Evolutionary conservation across 2,888 invertebrate species (phyloP), one percentile per base, ranked within the genome.

Genomic region (Drosophila stalkeri): DNA sequence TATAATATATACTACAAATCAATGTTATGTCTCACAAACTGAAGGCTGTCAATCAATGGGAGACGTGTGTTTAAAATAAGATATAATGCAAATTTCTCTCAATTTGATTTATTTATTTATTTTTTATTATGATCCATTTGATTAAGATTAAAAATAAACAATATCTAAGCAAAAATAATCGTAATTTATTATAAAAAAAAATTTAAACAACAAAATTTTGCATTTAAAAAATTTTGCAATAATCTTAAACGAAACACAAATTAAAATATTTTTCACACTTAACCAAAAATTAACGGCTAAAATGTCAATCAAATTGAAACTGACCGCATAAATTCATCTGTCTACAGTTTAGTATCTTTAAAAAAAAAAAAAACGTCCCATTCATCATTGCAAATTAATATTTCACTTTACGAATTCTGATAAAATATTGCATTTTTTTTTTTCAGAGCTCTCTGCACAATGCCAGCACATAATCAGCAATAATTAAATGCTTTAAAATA

Each of bases 401-500:
- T 31, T 43, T 37, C 39, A 33, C 1, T 39, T 35, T 23, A 23
- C 12, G n/a, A 41, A 27, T 44, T 46, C 14, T 12, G 8, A 46
- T n/a, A 35, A 59, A 2, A 44, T 33, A 57, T 23, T 55, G 39
- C 55, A 55, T 27, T 39, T 55, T 55, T n/a, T n/a, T n/a, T n/a
- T n/a, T 14, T 37, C 16, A 41, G 55, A 23, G 55, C 23, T 64
- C 23, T 64, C n/a, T 12, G 33, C 33, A 12, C 51, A 33, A 18
- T 51, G 18, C 20, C 52, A 27, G 27, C 27, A 61, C 23, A 57
- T 39, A 20, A 55, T 31, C 57, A 68, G 37, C 41, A 31, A 44
- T 43, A 64, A 68, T 23, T 56, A 47, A 61, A 52, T 47, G 51
- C 56, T 23, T 49, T 44, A 59, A 18, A 37, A 49, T 64, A 64